Evolutionary conservation across 1,140 invertebrate species (phyloP).

Genomic region (Sipha flava): DNA sequence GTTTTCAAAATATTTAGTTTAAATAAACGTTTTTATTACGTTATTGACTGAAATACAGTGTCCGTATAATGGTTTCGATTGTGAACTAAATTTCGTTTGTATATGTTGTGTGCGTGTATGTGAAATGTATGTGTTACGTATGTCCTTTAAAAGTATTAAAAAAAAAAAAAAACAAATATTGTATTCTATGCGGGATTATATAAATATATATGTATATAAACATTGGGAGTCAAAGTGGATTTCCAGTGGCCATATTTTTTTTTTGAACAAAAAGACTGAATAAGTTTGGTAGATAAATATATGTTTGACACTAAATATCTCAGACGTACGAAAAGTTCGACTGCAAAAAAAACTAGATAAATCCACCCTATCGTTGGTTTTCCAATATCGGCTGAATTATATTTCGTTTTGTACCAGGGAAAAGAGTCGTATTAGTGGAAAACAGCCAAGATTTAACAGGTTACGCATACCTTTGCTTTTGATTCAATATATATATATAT

Average conservation of each 20-base stretch:
- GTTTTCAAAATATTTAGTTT: too few species aligned
- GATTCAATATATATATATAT: too few species aligned
- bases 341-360: not conserved
- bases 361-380: not conserved
- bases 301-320: not conserved
- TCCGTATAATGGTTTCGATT: too few species aligned
- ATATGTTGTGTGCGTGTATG: too few species aligned
- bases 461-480: not conserved
- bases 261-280: not conserved
- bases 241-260: not conserved
- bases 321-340: not conserved
- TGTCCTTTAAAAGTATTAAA: too few species aligned
- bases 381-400: not conserved
- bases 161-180: too few species aligned
- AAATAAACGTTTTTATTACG: too few species aligned
- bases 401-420: not conserved
- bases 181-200: too few species aligned
- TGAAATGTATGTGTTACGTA: too few species aligned
- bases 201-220: not conserved
- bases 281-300: not conserved
- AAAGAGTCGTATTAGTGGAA: not conserved
- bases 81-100: too few species aligned
- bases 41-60: too few species aligned
- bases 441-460: not conserved
- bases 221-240: not conserved